These are phyloP conservation scores for Habroteleia sp. DNA, from an alignment of 2,888 invertebrate genomes.

Conservation along the genomic window DNA sequence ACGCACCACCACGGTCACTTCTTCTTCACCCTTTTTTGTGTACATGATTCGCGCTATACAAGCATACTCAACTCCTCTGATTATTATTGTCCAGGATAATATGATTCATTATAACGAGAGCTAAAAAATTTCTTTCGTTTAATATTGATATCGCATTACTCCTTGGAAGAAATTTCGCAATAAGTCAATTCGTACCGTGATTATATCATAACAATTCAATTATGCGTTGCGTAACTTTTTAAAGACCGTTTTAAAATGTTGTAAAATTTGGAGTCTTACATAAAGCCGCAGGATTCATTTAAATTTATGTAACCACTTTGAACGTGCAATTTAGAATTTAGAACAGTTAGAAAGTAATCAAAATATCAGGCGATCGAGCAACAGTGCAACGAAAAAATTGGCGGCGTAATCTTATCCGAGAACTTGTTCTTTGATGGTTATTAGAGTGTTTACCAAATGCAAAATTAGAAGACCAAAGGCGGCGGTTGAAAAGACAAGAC, in stretches of 20 bases:
- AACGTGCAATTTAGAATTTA: too few relatives aligned
- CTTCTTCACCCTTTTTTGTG: constrained; percentile 60
- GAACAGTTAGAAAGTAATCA: too few relatives aligned
- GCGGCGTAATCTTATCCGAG: too few relatives aligned
- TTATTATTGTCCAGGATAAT: constrained; percentile 54
- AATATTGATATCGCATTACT: constrained; percentile 14
- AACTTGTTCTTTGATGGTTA: too few relatives aligned
- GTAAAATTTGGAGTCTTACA: too few relatives aligned
- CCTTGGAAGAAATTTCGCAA: constrained; percentile 10
- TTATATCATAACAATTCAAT: neutral
- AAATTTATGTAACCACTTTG: too few relatives aligned
- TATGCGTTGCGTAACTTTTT: too few relatives aligned
- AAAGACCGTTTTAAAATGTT: neutral
- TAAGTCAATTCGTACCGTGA: constrained; percentile 14
- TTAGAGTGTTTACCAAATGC: neutral
- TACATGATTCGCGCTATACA: constrained; percentile 40
- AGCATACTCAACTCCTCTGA: constrained; percentile 45
- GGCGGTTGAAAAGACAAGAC: constrained; percentile 46
- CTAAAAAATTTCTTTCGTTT: constrained; percentile 27
- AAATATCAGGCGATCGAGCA: too few relatives aligned
- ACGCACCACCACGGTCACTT: constrained; percentile 60
- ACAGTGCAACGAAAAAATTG: too few relatives aligned
- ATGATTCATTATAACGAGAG: constrained; percentile 41
- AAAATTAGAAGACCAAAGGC: constrained; percentile 9
- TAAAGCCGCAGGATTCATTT: too few relatives aligned